phyloP scores from a whole-genome alignment of 2,888 invertebrate species.

The Spisula subtruncata region DNA sequence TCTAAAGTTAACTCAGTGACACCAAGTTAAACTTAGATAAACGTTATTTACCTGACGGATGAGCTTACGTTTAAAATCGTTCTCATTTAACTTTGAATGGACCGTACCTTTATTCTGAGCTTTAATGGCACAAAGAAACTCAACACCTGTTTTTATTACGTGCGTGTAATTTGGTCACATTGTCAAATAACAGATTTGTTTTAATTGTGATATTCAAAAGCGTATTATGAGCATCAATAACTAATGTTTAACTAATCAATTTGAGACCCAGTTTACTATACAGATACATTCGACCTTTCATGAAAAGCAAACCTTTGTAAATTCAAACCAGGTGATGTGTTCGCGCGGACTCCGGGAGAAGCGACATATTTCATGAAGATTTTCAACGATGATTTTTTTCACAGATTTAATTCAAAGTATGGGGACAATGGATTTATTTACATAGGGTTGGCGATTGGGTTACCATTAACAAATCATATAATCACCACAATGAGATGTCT shows the following conservation, averaged over 20 bases:
- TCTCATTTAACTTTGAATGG: too few species aligned
- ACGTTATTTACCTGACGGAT: too few species aligned
- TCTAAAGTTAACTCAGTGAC: too few species aligned
- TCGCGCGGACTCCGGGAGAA: neutral
- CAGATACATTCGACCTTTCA: constrained; percentile 18
- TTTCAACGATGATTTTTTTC: constrained; percentile 32
- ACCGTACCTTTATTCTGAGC: too few species aligned
- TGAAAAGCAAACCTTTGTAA: neutral
- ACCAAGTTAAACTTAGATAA: too few species aligned
- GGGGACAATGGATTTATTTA: constrained; percentile 55
- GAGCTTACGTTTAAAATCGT: too few species aligned
- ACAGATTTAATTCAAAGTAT: constrained; percentile 27
- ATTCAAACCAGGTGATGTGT: constrained; percentile 36
- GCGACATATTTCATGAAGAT: constrained; percentile 28
- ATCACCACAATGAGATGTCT: constrained; percentile 26
- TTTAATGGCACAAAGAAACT: too few species aligned
- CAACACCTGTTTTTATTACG: too few species aligned
- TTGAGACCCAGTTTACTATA: constrained; percentile 24
- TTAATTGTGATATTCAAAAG: neutral
- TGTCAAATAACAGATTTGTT: too few species aligned
- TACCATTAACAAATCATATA: constrained; percentile 46
- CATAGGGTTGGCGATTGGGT: constrained; percentile 39
- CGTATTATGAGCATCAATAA: neutral
- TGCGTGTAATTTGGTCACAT: too few species aligned
- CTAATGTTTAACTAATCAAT: constrained; percentile 51